These are phyloP conservation scores for Dinomys branickii DNA, from an alignment of 2,113 vertebrate genomes.

Conservation along the genomic window DNA sequence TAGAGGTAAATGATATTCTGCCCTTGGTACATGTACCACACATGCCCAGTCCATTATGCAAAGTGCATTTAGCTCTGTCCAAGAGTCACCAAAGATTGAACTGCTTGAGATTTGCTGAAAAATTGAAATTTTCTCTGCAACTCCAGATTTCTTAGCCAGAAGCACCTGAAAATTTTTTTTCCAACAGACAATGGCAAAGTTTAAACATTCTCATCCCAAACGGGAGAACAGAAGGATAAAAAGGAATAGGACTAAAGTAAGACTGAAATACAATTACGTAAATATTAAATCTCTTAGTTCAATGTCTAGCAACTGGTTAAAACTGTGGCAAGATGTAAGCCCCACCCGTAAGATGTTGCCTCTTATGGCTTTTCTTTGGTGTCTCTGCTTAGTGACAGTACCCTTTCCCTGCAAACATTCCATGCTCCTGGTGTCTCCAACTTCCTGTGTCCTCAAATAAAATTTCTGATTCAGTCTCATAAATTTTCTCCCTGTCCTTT, in stretches of 20 bases:
- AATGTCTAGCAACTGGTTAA: background rate
- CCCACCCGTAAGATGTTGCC: background rate
- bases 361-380: background rate
- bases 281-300: background rate
- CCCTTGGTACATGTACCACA: background rate
- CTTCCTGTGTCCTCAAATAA: background rate
- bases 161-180: background rate
- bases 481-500: background rate
- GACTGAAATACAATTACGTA: background rate
- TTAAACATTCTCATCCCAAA: background rate
- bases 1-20: background rate
- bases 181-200: background rate
- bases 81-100: background rate
- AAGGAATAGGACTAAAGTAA: background rate
- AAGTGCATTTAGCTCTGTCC: background rate
- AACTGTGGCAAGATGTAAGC: background rate
- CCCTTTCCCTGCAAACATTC: background rate
- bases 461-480: background rate
- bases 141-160: background rate
- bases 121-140: background rate
- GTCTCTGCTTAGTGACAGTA: background rate
- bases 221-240: background rate
- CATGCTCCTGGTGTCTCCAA: background rate
- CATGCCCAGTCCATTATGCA: background rate
- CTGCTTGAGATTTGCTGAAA: background rate